Evolutionary conservation across 2,888 invertebrate genomes (phyloP).

Genomic region (Rotaria macrura): DNA sequence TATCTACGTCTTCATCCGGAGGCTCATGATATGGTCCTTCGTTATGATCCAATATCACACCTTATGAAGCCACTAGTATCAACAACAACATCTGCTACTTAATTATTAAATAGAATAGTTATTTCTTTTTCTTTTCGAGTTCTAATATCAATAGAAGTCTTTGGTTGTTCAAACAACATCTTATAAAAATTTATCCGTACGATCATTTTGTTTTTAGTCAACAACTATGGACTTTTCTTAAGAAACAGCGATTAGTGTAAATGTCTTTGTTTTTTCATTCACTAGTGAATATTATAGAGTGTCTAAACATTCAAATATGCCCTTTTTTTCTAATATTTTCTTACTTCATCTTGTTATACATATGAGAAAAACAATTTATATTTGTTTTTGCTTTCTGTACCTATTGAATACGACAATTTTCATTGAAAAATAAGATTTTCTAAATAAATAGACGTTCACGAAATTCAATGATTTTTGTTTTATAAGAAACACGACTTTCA

Average conservation of each 20-base stretch:
- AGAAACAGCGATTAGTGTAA: background rate
- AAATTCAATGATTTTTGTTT: background rate
- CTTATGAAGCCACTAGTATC: conserved; percentile 25
- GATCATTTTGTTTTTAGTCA: background rate
- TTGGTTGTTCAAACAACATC: background rate
- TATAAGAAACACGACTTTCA: too few relatives aligned
- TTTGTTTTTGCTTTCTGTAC: background rate
- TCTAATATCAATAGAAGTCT: background rate
- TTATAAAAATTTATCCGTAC: background rate
- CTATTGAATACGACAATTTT: background rate
- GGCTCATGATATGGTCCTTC: conserved; percentile 36
- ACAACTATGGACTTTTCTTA: background rate
- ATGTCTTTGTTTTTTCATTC: background rate
- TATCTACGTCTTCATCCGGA: conserved; percentile 43
- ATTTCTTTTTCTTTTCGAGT: background rate
- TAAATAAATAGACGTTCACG: background rate
- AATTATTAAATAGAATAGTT: background rate
- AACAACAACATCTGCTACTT: background rate
- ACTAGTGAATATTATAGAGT: background rate
- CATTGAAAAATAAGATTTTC: background rate
- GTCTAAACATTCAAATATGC: background rate
- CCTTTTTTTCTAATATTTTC: background rate
- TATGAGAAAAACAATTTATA: background rate
- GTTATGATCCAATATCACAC: conserved; percentile 39
- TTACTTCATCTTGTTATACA: background rate